Base-by-base conservation (phyloP, 1,140 invertebrate genomes). In the Bactericera cockerelli region DNA sequence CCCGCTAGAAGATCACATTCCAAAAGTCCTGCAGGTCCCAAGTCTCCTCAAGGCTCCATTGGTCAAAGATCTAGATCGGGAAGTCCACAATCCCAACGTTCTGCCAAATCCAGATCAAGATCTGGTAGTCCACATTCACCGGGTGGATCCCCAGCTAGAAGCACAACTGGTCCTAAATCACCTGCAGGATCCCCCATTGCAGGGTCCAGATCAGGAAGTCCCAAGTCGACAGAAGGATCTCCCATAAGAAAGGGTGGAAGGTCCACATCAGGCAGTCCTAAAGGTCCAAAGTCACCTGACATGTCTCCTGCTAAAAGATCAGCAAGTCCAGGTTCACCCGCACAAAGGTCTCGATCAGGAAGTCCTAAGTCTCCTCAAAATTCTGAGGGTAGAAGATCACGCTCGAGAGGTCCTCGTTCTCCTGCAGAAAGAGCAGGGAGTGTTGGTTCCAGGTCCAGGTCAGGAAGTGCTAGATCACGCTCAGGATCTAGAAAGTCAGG, bases 121-220 rank as follows among this genome's bases (percentile, higher is more conserved):
- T 61, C 60, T 13, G 33, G 58, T 3, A 31, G 28, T 31, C 28
- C 28, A 4, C 4, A 13, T 6, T 31, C 28, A 4, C 28, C 28
- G 4, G 13, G 13, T 6, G 28, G 13, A 6, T 61, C 60, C 31
- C 22, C 55, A 6, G 28, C 28, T 31, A 31, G 13, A 31, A 31
- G 22, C 4, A 2, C 55, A 8, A 28, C 16, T n/a, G 33, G 56
- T 13, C 26, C 38, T 25, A 49, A 26, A 2, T 61, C 58, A 16
- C 31, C 26, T n/a, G 38, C 61, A 21, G 36, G 55, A 33, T 64
- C 63, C 16, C 55, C 55, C 4, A 3, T n/a, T 31, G 26, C 11
- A 36, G 25, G 61, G n/a, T n/a, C n/a, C n/a, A n/a, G n/a, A n/a
- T 49, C 42, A 49, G 22, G 42, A n/a, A 49, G 42, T 49, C 42